Base-by-base conservation (phyloP, 92 coral and sea anemone species). In the Palythoa grandis region DNA sequence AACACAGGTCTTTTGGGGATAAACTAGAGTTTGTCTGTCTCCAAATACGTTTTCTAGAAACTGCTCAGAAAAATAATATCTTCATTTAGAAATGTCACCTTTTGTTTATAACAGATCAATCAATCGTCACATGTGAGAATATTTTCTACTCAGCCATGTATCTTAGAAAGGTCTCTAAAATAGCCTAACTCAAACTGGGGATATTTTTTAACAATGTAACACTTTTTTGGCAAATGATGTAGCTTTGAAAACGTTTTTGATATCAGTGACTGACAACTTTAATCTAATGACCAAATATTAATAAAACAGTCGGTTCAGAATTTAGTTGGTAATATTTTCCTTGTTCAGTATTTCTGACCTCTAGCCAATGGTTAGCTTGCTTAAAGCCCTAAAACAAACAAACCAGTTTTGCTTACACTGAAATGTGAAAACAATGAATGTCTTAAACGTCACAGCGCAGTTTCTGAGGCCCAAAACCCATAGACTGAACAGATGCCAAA, bases 211-310 rank as follows among this genome's bases (percentile, higher is more conserved):
- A 12, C 11, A 52, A 74, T 39, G 19, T 74, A 10, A 20, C n/a
- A 69, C 11, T 16, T 17, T 24, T 40, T 37, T 13, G 11, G 11
- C 22, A 12, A 61, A 79, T 63, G 40, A 43, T 14, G 7, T 20
- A 53, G 52, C 23, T 66, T 10, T 19, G 24, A 13, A 67, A 66
- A 7, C 10, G 54, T 16, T 38, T 58, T 65, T 80, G 16, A 48
- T 13, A 40, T 70, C n/a, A 38, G 8, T 47, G 24, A 47, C 37
- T 80, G 85, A 80, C 85, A 80, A 52, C 61, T 43, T 11, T 80
- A 80, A 80, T 80, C 85, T 47, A 43, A 65, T 29, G 43, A 25
- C 37, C 58, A 15, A 80, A 47, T 23, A 65, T 65, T 66, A 80
- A 80, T 80, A 63, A 80, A 60, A 80, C 16, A 65, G 61, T 65